Base-by-base conservation (phyloP, 2,113 vertebrate genomes). In the Chloropsis cyanopogon region DNA sequence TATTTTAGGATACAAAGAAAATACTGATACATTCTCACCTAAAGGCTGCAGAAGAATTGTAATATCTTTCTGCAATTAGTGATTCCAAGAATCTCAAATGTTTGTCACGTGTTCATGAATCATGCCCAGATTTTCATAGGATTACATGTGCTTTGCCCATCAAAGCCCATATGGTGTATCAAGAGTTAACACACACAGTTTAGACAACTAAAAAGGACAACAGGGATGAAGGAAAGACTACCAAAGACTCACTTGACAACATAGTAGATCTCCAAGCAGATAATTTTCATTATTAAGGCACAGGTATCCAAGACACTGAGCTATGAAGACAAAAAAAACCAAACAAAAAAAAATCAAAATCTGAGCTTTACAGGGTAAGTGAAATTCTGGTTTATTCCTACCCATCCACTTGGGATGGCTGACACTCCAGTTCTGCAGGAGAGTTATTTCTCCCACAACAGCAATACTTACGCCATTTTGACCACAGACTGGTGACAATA, bases 201-300 rank as follows among this genome's bases (percentile, higher is more conserved):
- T n/a, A 31, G 11, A 39, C 35, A 53, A 60, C 22, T 79, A 46
- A 64, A 59, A 54, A 68, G 35, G 39, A 82, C 20, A 85, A 82
- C 20, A 85, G 37, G 31, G 50, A 90, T 6, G 20, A 82, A 79
- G 69, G 12, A 88, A 8, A 78, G n/a, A 66, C 35, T 68, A 50
- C 11, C 50, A 86, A 90, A 76, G 71, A 98, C 96, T 97, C 97
- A 99, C 99, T 99, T 98, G 97, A 98, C 98, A 50, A 99, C 99
- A 50, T 99, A 99, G 97, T 99, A 99, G 97, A 99, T 99, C 97
- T 99, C 99, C 95, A 99, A 98, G 83, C 99, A 99, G 56, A 99
- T 98, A 29, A 99, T 99, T 97, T 99, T 99, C 99, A 99, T 99
- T 81, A 99, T 99, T 69, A 99, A 99, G 59, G 99, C 99, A 93